phyloP scores from a whole-genome alignment of 2,797 vertebrate genomes.

The Falco peregrinus region DNA sequence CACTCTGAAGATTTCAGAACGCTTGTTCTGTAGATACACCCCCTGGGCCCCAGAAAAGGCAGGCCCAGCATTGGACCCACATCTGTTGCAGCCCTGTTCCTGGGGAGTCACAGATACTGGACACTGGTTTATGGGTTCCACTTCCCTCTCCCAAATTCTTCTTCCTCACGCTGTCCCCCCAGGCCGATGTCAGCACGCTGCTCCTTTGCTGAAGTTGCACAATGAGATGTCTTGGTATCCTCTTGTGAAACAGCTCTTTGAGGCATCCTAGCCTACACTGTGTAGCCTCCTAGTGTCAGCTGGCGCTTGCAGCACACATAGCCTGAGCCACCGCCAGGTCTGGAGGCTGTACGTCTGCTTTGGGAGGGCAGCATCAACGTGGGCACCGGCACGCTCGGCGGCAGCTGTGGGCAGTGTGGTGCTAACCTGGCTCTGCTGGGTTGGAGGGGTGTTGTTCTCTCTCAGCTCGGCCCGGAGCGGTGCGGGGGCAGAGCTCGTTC shows the following conservation, averaged over 20 bases:
- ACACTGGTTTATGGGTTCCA: neutral
- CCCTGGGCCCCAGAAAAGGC: neutral
- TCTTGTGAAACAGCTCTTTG: neutral
- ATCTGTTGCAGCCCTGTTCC: neutral
- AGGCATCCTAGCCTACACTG: neutral
- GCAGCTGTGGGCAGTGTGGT: neutral
- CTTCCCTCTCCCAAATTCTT: neutral
- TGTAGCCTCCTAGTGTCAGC: neutral
- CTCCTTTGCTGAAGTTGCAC: neutral
- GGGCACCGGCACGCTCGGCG: neutral
- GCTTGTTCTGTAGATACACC: neutral
- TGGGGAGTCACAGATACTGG: neutral
- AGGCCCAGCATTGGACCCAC: neutral
- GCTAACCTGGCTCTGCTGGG: neutral
- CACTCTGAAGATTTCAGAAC: neutral
- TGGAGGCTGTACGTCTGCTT: neutral
- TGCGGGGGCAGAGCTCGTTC: neutral
- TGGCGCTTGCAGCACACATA: neutral
- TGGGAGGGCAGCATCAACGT: neutral
- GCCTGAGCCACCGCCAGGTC: neutral
- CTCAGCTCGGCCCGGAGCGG: rapidly evolving
- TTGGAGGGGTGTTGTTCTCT: neutral
- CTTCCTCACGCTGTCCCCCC: neutral
- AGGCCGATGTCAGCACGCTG: neutral
- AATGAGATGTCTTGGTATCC: neutral